Evolutionary conservation across 2,888 invertebrate genomes (phyloP).

Genomic region (Caenorhabditis wallacei): DNA sequence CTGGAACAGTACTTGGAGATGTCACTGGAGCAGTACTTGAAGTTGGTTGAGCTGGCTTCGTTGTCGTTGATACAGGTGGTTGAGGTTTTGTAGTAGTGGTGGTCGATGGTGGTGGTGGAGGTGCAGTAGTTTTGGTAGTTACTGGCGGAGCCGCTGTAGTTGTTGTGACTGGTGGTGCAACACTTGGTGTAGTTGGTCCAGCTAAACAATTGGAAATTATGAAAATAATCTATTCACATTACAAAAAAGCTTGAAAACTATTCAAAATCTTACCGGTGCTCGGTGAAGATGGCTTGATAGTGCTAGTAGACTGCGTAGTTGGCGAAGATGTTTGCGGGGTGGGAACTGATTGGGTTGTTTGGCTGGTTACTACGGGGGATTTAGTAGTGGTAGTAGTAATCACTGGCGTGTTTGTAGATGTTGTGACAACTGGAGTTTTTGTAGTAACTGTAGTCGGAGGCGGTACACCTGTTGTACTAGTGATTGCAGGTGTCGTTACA

Average conservation of each 20-base stretch:
- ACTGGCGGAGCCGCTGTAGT: constrained; percentile 14
- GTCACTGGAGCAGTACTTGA: constrained; percentile 22
- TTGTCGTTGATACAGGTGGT: background rate
- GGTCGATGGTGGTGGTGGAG: constrained; percentile 7
- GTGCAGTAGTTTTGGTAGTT: constrained; percentile 10
- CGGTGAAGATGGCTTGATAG: constrained; percentile 1
- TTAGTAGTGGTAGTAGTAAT: constrained; percentile 9
- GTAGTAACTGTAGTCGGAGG: constrained; percentile 3
- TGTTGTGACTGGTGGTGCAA: background rate
- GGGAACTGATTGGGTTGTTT: constrained; percentile 24
- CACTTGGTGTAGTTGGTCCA: constrained; percentile 19
- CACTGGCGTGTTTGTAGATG: background rate
- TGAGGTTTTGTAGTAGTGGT: background rate
- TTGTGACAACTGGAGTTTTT: background rate
- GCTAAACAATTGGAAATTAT: constrained; percentile 9
- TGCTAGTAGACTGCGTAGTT: constrained; percentile 25
- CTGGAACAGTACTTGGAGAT: background rate
- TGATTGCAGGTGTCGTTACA: background rate
- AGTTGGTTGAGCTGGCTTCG: constrained; percentile 6
- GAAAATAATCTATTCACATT: background rate
- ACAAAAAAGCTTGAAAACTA: background rate
- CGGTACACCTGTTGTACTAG: constrained; percentile 1
- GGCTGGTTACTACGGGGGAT: constrained; percentile 13
- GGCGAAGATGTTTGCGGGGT: constrained; percentile 48
- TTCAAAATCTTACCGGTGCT: constrained; percentile 36